Evolutionary conservation across 2,888 invertebrate species (phyloP).

Genomic region (Sesia bembeciformis): DNA sequence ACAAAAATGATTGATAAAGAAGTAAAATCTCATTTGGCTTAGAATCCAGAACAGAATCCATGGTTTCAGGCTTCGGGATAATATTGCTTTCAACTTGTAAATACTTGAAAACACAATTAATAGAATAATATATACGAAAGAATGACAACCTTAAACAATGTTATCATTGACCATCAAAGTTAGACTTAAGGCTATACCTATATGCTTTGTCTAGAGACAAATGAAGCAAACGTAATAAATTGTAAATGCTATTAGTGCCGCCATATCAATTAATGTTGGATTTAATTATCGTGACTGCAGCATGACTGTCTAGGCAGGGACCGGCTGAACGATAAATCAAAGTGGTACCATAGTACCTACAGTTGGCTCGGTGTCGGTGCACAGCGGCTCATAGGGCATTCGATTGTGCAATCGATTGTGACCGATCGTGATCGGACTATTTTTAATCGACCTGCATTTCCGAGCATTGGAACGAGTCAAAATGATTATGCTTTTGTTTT

Average conservation of each 20-base stretch:
- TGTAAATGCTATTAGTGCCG: conserved; percentile 37
- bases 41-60: too few species aligned
- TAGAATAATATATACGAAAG: too few species aligned
- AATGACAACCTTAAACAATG: too few species aligned
- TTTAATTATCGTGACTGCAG: conserved; percentile 57
- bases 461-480: conserved; percentile 13
- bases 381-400: conserved; percentile 16
- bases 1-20: too few species aligned
- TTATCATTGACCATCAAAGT: too few species aligned
- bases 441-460: conserved; percentile 24
- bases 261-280: conserved; percentile 52
- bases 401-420: conserved; percentile 48
- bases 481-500: background rate
- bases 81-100: too few species aligned
- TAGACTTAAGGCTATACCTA: background rate
- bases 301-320: conserved; percentile 35
- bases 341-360: conserved; percentile 7
- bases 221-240: conserved; percentile 22
- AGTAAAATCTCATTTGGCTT: too few species aligned
- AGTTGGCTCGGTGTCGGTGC: conserved; percentile 2
- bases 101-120: too few species aligned
- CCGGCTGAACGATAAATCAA: conserved; percentile 43
- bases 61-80: too few species aligned
- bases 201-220: conserved; percentile 1
- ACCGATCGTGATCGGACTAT: conserved; percentile 36